These are phyloP conservation scores for Melitaea athalia DNA, from an alignment of 2,888 invertebrate species.

Conservation along the genomic window DNA sequence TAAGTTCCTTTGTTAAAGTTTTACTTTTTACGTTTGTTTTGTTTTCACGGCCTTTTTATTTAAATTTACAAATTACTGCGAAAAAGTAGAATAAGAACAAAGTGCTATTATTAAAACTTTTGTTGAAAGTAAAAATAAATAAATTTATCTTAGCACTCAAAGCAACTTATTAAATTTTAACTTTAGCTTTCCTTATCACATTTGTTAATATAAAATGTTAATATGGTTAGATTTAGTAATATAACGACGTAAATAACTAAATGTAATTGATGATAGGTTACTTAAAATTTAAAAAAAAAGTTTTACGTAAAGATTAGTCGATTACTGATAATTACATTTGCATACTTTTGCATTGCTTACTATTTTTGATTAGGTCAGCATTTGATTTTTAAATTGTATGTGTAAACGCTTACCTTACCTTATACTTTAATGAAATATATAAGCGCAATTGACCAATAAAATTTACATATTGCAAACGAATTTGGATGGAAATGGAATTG, in stretches of 20 bases:
- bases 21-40: slow-evolving; percentile 23
- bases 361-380: too few species aligned
- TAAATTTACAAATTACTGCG: background rate
- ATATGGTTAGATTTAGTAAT: background rate
- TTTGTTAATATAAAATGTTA: background rate
- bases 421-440: background rate
- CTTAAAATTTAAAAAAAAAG: background rate
- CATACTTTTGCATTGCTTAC: too few species aligned
- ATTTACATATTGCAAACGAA: slow-evolving; percentile 10
- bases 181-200: background rate
- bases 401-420: background rate
- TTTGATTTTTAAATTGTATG: background rate
- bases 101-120: background rate
- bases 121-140: background rate
- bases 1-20: slow-evolving; percentile 24
- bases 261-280: background rate
- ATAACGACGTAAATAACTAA: background rate
- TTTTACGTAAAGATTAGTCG: background rate
- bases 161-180: too few species aligned
- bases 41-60: slow-evolving; percentile 12
- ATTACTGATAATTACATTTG: too few species aligned
- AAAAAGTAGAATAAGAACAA: background rate
- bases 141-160: background rate
- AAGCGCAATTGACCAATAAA: slow-evolving; percentile 1
- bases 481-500: too few species aligned